A percentile compares a stretch with the other conserved stretches of the same genome.
Conservation (phyloP, 2,113 vertebrate genomes). For the Sigmodon hispidus region DNA sequence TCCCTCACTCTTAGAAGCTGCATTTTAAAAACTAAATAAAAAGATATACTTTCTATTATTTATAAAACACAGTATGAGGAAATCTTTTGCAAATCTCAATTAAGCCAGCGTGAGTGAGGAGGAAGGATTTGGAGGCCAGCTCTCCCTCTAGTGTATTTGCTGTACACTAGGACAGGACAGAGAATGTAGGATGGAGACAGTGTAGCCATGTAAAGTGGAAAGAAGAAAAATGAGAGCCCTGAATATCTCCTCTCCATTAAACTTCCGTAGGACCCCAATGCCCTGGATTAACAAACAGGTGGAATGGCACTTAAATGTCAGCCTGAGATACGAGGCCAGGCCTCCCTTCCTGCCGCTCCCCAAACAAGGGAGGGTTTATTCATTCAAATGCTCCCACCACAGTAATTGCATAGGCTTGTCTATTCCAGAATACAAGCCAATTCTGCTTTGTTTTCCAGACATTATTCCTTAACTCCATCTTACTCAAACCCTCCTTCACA, state of each 20-base stretch:
- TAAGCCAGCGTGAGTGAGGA: conserved; percentile 10
- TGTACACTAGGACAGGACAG: neutral
- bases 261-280: conserved; percentile 16
- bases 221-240: conserved; percentile 35
- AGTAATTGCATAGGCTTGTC: neutral
- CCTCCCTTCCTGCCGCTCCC: neutral
- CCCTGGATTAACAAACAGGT: conserved; percentile 53
- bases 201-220: neutral
- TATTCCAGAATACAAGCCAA: conserved; percentile 21
- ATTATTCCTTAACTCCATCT: neutral
- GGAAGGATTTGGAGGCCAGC: neutral
- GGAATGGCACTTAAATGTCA: conserved; percentile 75
- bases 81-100: conserved; percentile 42
- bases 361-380: neutral
- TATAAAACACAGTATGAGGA: conserved; percentile 48
- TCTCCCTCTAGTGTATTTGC: neutral
- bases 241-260: conserved; percentile 38
- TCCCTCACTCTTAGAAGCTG: neutral
- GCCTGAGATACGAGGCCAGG: conserved; percentile 35
- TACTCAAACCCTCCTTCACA: neutral
- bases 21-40: conserved; percentile 31
- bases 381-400: neutral
- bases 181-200: neutral
- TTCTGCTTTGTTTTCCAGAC: conserved; percentile 42
- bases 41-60: conserved; percentile 33